Evolutionary conservation across 2,113 vertebrate genomes (phyloP).

Genomic region (Aptenodytes patagonicus): DNA sequence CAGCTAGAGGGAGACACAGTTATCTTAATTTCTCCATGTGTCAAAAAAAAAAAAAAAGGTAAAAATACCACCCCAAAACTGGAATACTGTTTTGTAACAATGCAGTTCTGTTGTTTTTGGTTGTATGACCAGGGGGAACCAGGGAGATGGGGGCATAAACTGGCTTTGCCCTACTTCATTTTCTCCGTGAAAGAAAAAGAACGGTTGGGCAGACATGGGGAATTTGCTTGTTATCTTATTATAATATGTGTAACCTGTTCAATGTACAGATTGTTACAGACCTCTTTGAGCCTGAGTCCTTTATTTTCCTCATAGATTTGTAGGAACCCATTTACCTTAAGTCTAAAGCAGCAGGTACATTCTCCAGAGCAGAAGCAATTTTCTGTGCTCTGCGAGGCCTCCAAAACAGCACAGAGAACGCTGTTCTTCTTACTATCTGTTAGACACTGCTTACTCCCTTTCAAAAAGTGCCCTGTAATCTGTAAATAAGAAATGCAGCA

Average conservation of each 20-base stretch:
- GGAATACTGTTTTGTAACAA: neutral
- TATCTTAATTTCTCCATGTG: neutral
- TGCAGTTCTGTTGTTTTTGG: fast-evolving
- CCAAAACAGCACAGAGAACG: neutral
- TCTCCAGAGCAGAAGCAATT: neutral
- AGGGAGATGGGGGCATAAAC: neutral
- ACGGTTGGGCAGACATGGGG: neutral
- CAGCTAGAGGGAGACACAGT: fast-evolving
- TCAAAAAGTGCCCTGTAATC: neutral
- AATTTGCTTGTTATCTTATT: neutral
- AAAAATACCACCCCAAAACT: too few relatives aligned
- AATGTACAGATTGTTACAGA: neutral
- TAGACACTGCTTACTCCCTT: neutral
- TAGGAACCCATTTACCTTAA: neutral
- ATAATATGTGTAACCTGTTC: neutral
- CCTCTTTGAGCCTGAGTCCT: neutral
- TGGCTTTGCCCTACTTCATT: fast-evolving
- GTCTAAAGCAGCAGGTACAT: neutral
- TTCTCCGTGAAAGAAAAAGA: neutral
- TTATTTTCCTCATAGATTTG: neutral
- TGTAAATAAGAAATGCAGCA: neutral
- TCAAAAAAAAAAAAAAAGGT: too few relatives aligned
- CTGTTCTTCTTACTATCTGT: neutral
- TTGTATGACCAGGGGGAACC: neutral
- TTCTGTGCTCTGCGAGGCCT: neutral